phyloP scores from a whole-genome alignment of 2,888 invertebrate genomes.

The Achlya flavicornis region DNA sequence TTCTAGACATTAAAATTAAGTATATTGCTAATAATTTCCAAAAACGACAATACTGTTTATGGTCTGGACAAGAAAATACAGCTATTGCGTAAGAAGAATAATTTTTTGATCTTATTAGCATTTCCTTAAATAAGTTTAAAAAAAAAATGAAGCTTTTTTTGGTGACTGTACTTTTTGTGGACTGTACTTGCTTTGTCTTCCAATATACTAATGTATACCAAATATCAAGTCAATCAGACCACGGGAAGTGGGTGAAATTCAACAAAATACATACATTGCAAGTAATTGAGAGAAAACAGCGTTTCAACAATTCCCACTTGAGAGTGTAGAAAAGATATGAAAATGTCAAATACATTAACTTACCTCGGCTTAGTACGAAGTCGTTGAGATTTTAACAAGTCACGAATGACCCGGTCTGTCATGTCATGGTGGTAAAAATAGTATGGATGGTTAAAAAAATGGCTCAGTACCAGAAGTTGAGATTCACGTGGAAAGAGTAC shows the following conservation, averaged over 20 bases:
- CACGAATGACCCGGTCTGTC: conserved; percentile 41
- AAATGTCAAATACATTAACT: conserved; percentile 69
- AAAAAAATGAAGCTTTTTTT: too few relatives aligned
- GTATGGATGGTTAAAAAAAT: conserved; percentile 33
- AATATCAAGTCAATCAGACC: too few relatives aligned
- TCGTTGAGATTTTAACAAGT: conserved; percentile 41
- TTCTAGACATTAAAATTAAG: neutral
- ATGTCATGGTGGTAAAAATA: conserved; percentile 31
- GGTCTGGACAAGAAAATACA: neutral
- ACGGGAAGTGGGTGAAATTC: too few relatives aligned
- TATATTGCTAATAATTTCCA: neutral
- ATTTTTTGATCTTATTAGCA: neutral
- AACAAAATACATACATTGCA: too few relatives aligned
- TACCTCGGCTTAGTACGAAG: conserved; percentile 34
- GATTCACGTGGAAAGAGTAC: neutral
- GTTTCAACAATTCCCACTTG: neutral
- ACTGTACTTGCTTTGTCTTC: too few relatives aligned
- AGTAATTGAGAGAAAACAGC: neutral
- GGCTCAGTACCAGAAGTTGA: neutral
- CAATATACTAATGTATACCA: too few relatives aligned
- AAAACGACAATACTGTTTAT: neutral
- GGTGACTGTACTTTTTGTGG: too few relatives aligned
- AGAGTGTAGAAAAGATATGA: conserved; percentile 25
- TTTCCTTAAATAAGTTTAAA: too few relatives aligned
- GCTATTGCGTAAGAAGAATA: neutral